Conservation (phyloP, 2,797 vertebrate genomes). For the Onychomys torridus region DNA sequence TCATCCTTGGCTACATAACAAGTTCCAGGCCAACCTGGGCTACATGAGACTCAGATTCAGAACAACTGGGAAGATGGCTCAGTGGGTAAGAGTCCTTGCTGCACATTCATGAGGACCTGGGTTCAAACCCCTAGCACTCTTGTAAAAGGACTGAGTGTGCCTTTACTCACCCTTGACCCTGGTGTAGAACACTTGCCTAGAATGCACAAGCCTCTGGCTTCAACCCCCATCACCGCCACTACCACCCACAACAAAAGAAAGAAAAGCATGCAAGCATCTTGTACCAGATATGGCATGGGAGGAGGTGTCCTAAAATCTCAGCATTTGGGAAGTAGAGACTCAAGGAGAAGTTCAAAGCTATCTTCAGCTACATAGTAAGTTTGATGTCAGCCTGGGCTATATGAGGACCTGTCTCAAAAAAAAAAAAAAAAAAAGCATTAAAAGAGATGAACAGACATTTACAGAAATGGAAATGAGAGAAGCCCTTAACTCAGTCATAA, state of each 20-base stretch:
- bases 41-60: neutral
- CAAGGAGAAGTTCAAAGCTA: neutral
- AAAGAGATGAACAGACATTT: conserved; percentile 13
- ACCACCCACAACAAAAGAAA: neutral
- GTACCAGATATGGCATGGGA: neutral
- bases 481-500: neutral
- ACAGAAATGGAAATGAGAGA: conserved; percentile 22
- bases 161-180: neutral
- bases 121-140: neutral
- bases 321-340: neutral
- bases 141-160: neutral
- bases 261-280: neutral
- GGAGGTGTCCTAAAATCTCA: neutral
- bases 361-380: neutral
- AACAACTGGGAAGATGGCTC: neutral
- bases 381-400: neutral
- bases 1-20: neutral
- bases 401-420: neutral
- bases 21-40: neutral
- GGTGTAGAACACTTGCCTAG: neutral
- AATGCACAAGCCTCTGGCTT: neutral
- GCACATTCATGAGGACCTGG: neutral
- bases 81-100: neutral
- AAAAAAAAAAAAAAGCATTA: neutral
- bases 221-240: neutral